Base-by-base conservation (phyloP, 2,888 invertebrate species). In the Sarcophaga rosellei region DNA sequence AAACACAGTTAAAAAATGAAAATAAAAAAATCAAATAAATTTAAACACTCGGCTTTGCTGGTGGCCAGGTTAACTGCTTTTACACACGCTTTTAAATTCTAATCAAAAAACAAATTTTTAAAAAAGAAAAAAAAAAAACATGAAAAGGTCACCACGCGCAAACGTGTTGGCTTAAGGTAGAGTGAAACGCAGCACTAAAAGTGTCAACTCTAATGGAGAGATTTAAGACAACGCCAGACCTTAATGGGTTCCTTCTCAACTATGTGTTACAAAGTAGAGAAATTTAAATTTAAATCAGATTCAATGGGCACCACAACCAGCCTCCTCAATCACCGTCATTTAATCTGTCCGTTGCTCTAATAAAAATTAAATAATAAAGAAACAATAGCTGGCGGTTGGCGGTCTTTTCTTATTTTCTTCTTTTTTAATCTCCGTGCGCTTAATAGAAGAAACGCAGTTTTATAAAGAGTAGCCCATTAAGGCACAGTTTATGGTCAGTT, bases 181-280 rank as follows among this genome's bases (percentile, higher is more conserved):
- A 75, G 12, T 53, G 20, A 75, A 63, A 23, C 74, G 44, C 44
- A 73, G 68, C 84, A 79, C 84, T 78, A 81, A 86, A 84, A 86
- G 84, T 86, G 86, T 86, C 86, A 86, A 86, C 86, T 78, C 70
- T 86, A 84, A 86, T 84, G 86, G 81, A 86, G 84, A 86, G 84
- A 84, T 84, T 86, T 86, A 81, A 86, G 77, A 81, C 83, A 81
- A 35, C 61, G 44, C 35, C 25, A 53, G 17, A 4, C 17, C 53
- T 17, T 53, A 15, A 53, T 15, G 35, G 8, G 8, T 35, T 35
- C 35, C 35, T 35, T 35, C 53, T 80, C 20, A 63, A 75, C 63
- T 78, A 10, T 61, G 12, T 35, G 63, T 69, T 75, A 79, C 83
- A 78, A 78, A 84, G 74, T 83, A 63, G 35, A 74, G 21, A 45